These are phyloP conservation scores for Platanista minor DNA, from an alignment of 2,113 vertebrate species.

Conservation along the genomic window DNA sequence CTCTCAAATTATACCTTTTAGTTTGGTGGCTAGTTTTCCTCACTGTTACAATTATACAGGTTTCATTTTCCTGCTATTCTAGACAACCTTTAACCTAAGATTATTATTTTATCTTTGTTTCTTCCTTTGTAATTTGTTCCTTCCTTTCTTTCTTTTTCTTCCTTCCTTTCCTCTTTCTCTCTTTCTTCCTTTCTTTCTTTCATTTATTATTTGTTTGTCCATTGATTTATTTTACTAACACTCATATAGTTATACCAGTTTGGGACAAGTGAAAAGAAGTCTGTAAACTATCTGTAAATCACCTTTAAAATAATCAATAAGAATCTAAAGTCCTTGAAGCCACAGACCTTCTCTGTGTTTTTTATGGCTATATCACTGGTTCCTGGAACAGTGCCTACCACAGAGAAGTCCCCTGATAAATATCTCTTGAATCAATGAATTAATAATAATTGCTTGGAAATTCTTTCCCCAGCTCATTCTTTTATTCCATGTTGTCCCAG, in stretches of 20 bases:
- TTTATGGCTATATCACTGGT: neutral
- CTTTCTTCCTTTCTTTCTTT: neutral
- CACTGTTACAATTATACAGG: neutral
- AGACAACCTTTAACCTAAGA: neutral
- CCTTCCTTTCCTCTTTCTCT: no score
- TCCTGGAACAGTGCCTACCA: neutral
- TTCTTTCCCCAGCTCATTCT: neutral
- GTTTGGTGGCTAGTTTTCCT: neutral
- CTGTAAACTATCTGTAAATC: neutral
- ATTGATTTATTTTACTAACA: neutral
- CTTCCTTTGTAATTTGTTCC: neutral
- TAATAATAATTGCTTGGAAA: neutral
- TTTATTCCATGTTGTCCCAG: neutral
- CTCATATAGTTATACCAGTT: neutral
- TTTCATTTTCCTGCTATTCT: neutral
- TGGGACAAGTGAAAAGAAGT: neutral
- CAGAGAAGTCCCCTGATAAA: neutral
- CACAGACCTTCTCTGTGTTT: neutral
- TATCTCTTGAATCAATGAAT: neutral
- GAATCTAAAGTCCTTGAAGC: neutral
- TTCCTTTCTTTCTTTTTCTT: no score
- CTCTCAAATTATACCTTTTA: neutral
- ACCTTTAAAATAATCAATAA: neutral
- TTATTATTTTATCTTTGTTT: neutral
- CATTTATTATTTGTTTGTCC: neutral